A percentile compares a stretch with the other conserved stretches of the same genome.
phyloP scores from a whole-genome alignment of 2,888 invertebrate genomes.

The Oxystoma pomonae region DNA sequence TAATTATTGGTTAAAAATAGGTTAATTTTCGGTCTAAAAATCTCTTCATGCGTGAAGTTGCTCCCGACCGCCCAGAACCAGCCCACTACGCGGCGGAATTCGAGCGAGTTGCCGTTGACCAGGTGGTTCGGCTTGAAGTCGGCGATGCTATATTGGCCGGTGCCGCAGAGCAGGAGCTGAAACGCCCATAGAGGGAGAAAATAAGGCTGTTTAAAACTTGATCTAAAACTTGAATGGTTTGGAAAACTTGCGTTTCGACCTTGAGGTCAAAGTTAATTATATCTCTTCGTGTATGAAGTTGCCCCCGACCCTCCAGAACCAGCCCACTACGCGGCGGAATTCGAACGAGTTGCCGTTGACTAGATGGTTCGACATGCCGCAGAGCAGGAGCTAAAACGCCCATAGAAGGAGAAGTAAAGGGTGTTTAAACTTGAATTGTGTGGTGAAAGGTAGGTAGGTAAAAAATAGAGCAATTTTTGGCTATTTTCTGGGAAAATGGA shows the following conservation, averaged over 20 bases:
- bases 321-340: slow-evolving; percentile 79
- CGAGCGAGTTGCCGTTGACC: slow-evolving; percentile 74
- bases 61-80: slow-evolving; percentile 91
- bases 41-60: slow-evolving; percentile 87
- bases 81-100: slow-evolving; percentile 78
- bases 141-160: slow-evolving; percentile 84
- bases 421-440: too few species aligned
- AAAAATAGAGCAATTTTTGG: too few species aligned
- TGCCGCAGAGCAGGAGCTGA: slow-evolving; percentile 86
- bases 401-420: too few species aligned
- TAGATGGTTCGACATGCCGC: slow-evolving; percentile 87
- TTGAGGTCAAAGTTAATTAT: too few species aligned
- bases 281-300: slow-evolving; percentile 91
- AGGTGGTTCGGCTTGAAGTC: slow-evolving; percentile 89
- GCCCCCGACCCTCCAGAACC: slow-evolving; percentile 88
- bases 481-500: too few species aligned
- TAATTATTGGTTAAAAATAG: too few species aligned
- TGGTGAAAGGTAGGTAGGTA: too few species aligned
- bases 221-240: too few species aligned
- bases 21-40: too few species aligned
- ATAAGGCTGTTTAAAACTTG: too few species aligned
- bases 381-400: slow-evolving; percentile 72
- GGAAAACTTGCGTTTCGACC: too few species aligned
- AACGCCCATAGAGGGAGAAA: slow-evolving; percentile 43
- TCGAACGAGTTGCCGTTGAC: slow-evolving; percentile 77